Conservation (phyloP, 2,888 invertebrate genomes). For the Leptogaster cylindrica region DNA sequence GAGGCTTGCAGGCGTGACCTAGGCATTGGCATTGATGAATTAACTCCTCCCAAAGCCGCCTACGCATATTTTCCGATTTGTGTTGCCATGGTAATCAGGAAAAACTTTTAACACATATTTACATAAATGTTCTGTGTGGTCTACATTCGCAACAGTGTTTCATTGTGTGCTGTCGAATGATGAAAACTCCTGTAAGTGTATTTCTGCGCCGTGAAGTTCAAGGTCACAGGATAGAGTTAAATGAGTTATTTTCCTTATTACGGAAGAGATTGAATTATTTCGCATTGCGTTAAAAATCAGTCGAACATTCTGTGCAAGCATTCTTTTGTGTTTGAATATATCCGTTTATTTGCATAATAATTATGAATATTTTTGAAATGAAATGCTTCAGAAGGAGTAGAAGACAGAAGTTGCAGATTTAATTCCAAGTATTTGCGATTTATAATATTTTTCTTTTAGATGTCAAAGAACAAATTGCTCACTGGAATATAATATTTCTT, state of each 20-base stretch:
- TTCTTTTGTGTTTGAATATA: too few relatives aligned
- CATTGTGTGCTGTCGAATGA: neutral
- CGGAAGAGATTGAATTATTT: too few relatives aligned
- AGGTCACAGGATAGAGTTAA: constrained; percentile 17
- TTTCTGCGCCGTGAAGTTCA: constrained; percentile 17
- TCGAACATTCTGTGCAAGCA: too few relatives aligned
- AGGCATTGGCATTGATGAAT: constrained; percentile 50
- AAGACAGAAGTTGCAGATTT: too few relatives aligned
- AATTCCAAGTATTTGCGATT: too few relatives aligned
- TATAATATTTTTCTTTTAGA: too few relatives aligned
- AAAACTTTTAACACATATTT: constrained; percentile 10
- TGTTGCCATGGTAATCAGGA: constrained; percentile 22
- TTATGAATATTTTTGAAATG: too few relatives aligned
- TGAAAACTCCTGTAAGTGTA: neutral
- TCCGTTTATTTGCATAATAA: too few relatives aligned
- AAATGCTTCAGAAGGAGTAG: too few relatives aligned
- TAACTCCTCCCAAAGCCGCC: constrained; percentile 45
- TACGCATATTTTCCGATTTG: constrained; percentile 40
- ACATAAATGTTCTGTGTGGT: neutral
- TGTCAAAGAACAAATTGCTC: too few relatives aligned
- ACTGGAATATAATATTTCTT: too few relatives aligned
- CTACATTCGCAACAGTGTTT: neutral
- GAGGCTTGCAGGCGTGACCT: constrained; percentile 55
- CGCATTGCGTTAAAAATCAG: too few relatives aligned
- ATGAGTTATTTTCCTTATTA: constrained; percentile 22